A percentile compares a stretch with the other conserved stretches of the same genome.
These are phyloP conservation scores for Phodopus roborovskii DNA, from an alignment of 2,113 vertebrate genomes.

Conservation along the genomic window DNA sequence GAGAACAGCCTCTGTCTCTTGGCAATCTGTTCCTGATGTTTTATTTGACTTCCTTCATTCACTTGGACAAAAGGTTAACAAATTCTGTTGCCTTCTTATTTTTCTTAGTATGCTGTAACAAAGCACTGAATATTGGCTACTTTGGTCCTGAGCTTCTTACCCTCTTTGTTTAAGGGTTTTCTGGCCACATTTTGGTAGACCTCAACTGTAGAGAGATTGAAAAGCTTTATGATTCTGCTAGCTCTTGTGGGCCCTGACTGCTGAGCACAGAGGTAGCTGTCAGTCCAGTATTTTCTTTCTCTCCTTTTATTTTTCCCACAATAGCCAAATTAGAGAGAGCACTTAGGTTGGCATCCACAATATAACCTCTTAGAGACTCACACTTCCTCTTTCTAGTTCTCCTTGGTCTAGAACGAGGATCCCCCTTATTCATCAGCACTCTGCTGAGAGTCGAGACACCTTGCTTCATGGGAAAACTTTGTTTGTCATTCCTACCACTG, in stretches of 20 bases:
- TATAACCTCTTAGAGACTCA: background rate
- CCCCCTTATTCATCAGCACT: background rate
- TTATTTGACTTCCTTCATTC: background rate
- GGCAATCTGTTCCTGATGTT: background rate
- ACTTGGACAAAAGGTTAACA: background rate
- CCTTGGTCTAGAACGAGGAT: background rate
- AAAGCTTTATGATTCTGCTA: background rate
- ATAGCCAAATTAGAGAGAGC: background rate
- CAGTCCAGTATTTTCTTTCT: background rate
- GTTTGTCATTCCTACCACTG: background rate
- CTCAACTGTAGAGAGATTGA: background rate
- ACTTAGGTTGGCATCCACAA: background rate
- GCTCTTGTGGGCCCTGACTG: background rate
- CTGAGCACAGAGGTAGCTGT: background rate
- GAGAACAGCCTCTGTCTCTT: background rate
- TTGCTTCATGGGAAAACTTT: background rate
- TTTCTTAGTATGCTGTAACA: background rate
- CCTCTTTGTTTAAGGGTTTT: background rate
- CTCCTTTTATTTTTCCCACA: background rate
- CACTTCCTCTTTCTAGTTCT: no score
- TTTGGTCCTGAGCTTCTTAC: background rate
- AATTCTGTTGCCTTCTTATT: background rate
- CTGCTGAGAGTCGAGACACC: background rate
- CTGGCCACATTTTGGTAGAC: no score
- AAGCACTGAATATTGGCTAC: background rate